Evolutionary conservation across 2,888 invertebrate genomes (phyloP).

Genomic region (Coelopa pilipes): DNA sequence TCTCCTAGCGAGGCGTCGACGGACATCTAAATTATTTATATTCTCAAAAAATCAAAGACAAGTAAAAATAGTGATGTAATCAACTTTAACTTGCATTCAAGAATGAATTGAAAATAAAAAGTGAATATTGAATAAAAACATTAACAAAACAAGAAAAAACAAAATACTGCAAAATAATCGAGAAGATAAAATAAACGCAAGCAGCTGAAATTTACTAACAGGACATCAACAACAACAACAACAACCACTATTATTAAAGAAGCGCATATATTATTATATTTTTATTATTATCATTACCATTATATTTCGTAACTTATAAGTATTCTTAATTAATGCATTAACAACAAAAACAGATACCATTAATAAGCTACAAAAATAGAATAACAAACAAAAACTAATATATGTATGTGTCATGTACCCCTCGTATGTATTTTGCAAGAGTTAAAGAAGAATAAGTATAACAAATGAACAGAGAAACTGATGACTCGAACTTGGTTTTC

Average conservation of each 20-base stretch:
- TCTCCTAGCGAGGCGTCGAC: slow-evolving; percentile 14
- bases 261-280: not conserved
- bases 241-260: not conserved
- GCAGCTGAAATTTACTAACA: slow-evolving; percentile 20
- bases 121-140: slow-evolving; percentile 11
- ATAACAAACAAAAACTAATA: not conserved
- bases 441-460: too few relatives aligned
- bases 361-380: not conserved
- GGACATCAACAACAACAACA: not conserved
- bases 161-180: slow-evolving; percentile 21
- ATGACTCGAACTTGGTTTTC: too few relatives aligned
- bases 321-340: not conserved
- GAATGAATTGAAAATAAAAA: too few relatives aligned
- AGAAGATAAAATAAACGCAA: slow-evolving; percentile 28
- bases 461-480: not conserved
- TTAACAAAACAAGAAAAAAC: slow-evolving; percentile 7
- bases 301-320: not conserved
- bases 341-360: not conserved
- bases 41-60: slow-evolving; percentile 19
- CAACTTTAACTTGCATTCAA: slow-evolving; percentile 20
- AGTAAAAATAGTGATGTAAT: slow-evolving; percentile 24
- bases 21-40: slow-evolving; percentile 31
- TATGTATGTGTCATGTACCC: slow-evolving; percentile 10
- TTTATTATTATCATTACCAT: slow-evolving; percentile 13
- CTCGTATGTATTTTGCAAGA: slow-evolving; percentile 3